Evolutionary conservation across 2,113 vertebrate genomes (phyloP).

Genomic region (Mormoops blainvillei): DNA sequence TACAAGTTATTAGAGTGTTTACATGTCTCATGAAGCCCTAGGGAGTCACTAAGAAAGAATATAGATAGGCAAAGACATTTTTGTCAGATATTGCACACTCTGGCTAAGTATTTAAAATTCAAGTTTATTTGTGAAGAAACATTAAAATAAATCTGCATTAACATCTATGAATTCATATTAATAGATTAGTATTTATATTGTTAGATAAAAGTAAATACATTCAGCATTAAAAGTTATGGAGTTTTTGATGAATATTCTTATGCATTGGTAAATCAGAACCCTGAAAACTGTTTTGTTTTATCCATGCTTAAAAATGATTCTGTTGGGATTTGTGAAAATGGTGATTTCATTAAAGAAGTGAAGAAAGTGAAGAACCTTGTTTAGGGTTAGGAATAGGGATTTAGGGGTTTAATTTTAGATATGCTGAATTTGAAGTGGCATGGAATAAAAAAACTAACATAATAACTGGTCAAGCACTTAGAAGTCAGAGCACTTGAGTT

Average conservation of each 20-base stretch:
- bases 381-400: not conserved
- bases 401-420: not conserved
- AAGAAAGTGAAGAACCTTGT: not conserved
- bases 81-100: not conserved
- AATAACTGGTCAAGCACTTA: not conserved
- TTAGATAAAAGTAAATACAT: not conserved
- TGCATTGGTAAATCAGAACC: not conserved
- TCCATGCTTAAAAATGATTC: not conserved
- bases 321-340: not conserved
- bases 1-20: not conserved
- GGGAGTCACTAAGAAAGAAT: not conserved
- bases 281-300: not conserved
- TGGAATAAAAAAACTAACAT: not conserved
- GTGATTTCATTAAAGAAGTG: not conserved
- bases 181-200: not conserved
- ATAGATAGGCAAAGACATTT: not conserved
- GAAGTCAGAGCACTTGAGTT: not conserved
- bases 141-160: not conserved
- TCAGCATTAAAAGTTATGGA: not conserved
- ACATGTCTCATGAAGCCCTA: not conserved
- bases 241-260: not conserved
- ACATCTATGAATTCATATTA: not conserved
- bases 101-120: not conserved
- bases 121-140: not conserved
- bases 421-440: not conserved